Conservation (phyloP, 2,113 vertebrate species). For the Notarius quadriscutis region DNA sequence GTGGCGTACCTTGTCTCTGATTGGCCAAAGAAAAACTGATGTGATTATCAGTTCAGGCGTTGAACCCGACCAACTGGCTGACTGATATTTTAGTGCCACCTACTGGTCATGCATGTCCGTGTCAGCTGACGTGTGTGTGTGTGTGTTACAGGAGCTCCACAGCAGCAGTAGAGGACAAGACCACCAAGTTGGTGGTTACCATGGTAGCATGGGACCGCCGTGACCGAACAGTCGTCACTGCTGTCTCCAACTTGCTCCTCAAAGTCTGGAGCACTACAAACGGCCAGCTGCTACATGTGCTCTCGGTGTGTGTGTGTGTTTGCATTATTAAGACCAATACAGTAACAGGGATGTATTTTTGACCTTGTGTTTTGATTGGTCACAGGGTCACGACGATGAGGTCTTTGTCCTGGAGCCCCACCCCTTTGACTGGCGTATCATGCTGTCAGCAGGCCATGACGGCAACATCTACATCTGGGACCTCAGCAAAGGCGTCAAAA, state of each 20-base stretch:
- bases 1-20: too few relatives aligned
- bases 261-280: constrained; percentile 91
- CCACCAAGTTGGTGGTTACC: constrained; percentile 91
- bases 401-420: constrained; percentile 96
- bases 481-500: constrained; percentile 89
- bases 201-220: constrained; percentile 97
- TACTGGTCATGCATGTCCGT: not conserved
- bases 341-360: not conserved
- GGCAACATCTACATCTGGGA: constrained; percentile 98
- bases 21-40: too few relatives aligned
- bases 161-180: constrained; percentile 85
- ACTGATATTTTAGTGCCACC: not conserved
- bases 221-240: constrained; percentile 88
- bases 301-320: constrained; percentile 80
- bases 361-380: not conserved
- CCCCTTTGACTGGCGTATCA: constrained; percentile 93
- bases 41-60: too few relatives aligned
- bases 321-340: not conserved
- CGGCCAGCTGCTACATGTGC: constrained; percentile 89
- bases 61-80: too few relatives aligned
- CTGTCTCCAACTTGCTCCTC: constrained; percentile 93
- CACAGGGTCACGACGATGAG: constrained; percentile 94
- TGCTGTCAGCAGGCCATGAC: constrained; percentile 95
- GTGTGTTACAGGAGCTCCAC: constrained; percentile 70
- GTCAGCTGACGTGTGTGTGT: not conserved